Evolutionary conservation across 2,888 invertebrate species (phyloP).

Genomic region (Plusia festucae): DNA sequence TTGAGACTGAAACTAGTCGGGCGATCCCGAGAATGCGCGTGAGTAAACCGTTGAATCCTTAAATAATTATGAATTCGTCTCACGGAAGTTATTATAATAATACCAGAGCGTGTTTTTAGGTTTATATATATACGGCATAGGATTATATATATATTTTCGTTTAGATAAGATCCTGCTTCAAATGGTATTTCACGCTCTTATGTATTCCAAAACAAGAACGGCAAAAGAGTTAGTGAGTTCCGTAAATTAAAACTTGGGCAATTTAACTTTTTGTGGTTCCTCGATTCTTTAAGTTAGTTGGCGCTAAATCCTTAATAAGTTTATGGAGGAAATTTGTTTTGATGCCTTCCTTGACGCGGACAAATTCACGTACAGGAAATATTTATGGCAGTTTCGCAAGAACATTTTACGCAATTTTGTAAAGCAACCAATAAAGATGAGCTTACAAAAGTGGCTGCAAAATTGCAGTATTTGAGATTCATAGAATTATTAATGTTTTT

Average conservation of each 20-base stretch:
- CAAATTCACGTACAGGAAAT: slow-evolving; percentile 27
- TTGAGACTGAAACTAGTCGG: too few species aligned
- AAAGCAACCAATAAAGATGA: background rate
- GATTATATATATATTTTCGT: background rate
- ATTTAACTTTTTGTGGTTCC: slow-evolving; percentile 82
- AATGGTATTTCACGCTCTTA: slow-evolving; percentile 66
- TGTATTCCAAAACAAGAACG: slow-evolving; percentile 64
- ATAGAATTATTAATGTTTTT: too few species aligned
- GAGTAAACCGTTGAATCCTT: too few species aligned
- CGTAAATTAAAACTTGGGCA: slow-evolving; percentile 79
- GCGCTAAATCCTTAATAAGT: slow-evolving; percentile 66
- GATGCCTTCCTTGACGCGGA: slow-evolving; percentile 43
- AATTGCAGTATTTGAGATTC: too few species aligned
- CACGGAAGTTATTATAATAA: too few species aligned
- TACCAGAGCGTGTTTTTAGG: too few species aligned
- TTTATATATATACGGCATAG: too few species aligned
- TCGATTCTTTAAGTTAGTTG: slow-evolving; percentile 66
- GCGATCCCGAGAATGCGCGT: too few species aligned
- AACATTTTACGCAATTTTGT: slow-evolving; percentile 2
- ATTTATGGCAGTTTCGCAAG: slow-evolving; percentile 23
- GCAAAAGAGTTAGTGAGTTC: slow-evolving; percentile 65
- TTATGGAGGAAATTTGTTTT: slow-evolving; percentile 57
- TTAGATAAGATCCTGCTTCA: slow-evolving; percentile 1
- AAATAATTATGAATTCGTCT: too few species aligned
- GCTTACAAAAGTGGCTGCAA: background rate